Evolutionary conservation across 2,797 vertebrate genomes (phyloP).

Genomic region (Onychomys arenicola): DNA sequence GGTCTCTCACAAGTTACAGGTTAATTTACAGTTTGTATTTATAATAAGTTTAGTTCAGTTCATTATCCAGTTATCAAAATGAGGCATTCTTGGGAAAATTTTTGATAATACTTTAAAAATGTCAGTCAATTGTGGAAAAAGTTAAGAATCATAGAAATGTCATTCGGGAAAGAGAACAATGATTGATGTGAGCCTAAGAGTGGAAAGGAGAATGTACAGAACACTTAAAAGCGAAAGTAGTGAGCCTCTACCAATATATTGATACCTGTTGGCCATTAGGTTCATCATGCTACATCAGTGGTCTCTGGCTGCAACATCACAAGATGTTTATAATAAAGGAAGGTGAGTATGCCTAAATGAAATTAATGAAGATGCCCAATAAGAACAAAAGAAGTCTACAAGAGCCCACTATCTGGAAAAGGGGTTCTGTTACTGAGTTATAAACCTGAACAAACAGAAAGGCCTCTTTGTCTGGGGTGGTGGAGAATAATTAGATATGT

Average conservation of each 20-base stretch:
- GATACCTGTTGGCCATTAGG: neutral
- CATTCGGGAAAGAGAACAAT: neutral
- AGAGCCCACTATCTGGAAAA: neutral
- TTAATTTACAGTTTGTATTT: neutral
- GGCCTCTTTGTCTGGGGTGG: neutral
- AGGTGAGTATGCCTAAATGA: neutral
- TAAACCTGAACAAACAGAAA: neutral
- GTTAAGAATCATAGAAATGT: neutral
- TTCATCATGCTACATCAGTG: neutral
- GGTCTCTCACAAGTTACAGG: neutral
- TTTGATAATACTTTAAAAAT: no score
- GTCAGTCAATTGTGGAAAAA: neutral
- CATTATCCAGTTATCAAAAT: neutral
- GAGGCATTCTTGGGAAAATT: neutral
- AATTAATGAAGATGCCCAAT: neutral
- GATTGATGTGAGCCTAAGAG: neutral
- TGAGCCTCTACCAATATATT: neutral
- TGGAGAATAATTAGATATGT: neutral
- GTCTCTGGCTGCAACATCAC: neutral
- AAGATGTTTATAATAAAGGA: neutral
- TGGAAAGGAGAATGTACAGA: neutral
- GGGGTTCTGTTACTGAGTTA: rapidly evolving
- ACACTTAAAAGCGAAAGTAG: neutral
- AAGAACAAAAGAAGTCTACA: neutral
- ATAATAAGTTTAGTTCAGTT: neutral